Conservation (phyloP, 2,797 vertebrate species). For the Gambusia yucatana region DNA sequence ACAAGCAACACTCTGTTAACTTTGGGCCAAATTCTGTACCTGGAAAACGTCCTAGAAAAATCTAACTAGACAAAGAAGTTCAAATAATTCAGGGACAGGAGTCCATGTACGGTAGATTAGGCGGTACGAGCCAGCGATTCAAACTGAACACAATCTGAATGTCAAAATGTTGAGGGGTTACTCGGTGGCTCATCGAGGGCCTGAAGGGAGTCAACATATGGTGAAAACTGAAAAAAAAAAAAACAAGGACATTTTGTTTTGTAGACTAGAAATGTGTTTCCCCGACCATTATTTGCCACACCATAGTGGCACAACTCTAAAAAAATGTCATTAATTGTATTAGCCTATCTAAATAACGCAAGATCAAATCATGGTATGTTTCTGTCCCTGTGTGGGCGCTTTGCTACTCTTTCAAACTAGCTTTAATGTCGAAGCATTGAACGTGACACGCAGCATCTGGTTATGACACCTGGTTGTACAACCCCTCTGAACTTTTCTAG, state of each 20-base stretch:
- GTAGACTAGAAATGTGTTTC: background rate
- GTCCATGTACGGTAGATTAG: background rate
- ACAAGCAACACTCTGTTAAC: conserved; percentile 23
- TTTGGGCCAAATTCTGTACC: conserved; percentile 4
- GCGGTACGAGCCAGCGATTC: background rate
- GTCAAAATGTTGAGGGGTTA: background rate
- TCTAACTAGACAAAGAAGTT: background rate
- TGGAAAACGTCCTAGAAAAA: conserved; percentile 6
- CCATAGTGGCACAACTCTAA: too few species aligned
- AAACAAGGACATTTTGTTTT: background rate
- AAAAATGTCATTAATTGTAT: too few species aligned
- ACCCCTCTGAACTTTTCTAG: too few species aligned
- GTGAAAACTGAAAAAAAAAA: background rate
- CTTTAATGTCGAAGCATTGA: too few species aligned
- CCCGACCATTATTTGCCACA: too few species aligned
- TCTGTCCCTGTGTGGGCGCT: too few species aligned
- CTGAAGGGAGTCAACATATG: background rate
- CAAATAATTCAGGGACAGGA: background rate
- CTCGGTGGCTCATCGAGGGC: background rate
- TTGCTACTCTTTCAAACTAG: too few species aligned
- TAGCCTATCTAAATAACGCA: too few species aligned
- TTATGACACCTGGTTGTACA: too few species aligned
- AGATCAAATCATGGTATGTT: too few species aligned
- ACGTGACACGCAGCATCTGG: too few species aligned
- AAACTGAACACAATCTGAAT: conserved; percentile 1